Evolutionary conservation across 2,888 invertebrate species (phyloP).

Genomic region (Mythimna pallens): DNA sequence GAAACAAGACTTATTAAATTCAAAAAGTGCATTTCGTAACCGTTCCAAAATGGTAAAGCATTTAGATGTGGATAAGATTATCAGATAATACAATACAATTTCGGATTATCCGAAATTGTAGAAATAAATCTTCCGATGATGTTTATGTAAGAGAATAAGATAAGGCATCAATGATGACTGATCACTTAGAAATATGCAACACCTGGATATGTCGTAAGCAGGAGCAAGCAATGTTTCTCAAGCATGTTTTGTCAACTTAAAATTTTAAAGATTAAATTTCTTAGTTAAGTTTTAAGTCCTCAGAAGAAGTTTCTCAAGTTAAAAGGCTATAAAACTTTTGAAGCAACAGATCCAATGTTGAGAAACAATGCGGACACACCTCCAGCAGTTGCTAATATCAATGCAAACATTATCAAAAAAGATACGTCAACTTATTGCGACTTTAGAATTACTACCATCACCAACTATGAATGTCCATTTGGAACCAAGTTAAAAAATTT

Average conservation of each 20-base stretch:
- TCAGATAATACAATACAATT: neutral
- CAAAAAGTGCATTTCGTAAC: neutral
- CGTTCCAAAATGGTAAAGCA: neutral
- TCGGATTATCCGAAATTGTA: slow-evolving; percentile 13
- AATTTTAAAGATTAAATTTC: neutral
- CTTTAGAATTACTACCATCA: slow-evolving; percentile 6
- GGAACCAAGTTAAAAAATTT: slow-evolving; percentile 66
- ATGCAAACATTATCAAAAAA: slow-evolving; percentile 40
- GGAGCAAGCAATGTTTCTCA: slow-evolving; percentile 16
- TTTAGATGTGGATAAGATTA: slow-evolving; percentile 3
- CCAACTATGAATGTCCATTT: slow-evolving; percentile 64
- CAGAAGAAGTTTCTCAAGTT: slow-evolving; percentile 5
- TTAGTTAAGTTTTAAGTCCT: neutral
- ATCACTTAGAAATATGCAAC: slow-evolving; percentile 25
- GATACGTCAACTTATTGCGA: slow-evolving; percentile 30
- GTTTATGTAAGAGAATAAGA: slow-evolving; percentile 47
- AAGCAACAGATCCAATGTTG: slow-evolving; percentile 26
- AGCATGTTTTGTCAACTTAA: neutral
- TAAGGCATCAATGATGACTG: slow-evolving; percentile 43
- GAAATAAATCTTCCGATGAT: slow-evolving; percentile 28
- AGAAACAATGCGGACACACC: slow-evolving; percentile 37
- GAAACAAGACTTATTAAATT: neutral
- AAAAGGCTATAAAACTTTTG: neutral
- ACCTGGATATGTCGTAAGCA: slow-evolving; percentile 22
- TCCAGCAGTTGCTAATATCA: slow-evolving; percentile 33